Evolutionary conservation across 2,888 invertebrate genomes (phyloP), one percentile per base, ranked within the genome.

Genomic region (Lasioglossum lativentre): DNA sequence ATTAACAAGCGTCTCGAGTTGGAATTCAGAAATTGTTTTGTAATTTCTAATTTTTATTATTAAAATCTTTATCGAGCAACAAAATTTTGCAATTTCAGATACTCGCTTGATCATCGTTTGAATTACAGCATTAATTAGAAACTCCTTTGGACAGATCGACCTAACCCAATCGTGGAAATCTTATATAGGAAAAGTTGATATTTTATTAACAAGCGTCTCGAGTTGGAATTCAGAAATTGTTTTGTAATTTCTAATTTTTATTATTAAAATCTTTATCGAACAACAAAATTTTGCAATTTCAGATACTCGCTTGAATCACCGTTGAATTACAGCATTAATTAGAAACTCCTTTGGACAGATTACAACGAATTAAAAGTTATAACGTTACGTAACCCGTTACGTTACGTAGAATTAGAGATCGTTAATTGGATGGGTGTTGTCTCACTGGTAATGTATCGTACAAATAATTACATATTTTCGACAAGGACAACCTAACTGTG

Each of bases 401-500:
- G 47, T 52, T 52, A 23, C 47, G 47, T 8, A 23, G 47, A 52
- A 52, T 77, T 68, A 2, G 10, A 19, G 30, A 16, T 14, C 47
- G 78, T 78, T 83, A 76, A 79, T 76, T 47, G 34, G 30, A 38
- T 23, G 38, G 14, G n/a, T 4, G 10, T 72, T 73, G 56, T 66
- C 30, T 45, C 75, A 30, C 27, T 83, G 27, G 27, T 27, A 68
- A 47, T 23, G 52, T 52, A 52, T 23, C 8, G 73, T 38, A 1
- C 68, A 6, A 27, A 79, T 79, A 79, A 84, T 85, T 75, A 78
- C 30, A 52, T 23, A 63, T 12, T 82, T 56, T 82, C 56, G 14
- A 42, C 4, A 12, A 42, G n/a, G 16, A 42, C 42, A 68, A 84
- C 30, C 19, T 70, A 82, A 74, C 73, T n/a, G 27, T 42, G 47